Base-by-base conservation (phyloP, 2,888 invertebrate species). In the Carcina quercana region DNA sequence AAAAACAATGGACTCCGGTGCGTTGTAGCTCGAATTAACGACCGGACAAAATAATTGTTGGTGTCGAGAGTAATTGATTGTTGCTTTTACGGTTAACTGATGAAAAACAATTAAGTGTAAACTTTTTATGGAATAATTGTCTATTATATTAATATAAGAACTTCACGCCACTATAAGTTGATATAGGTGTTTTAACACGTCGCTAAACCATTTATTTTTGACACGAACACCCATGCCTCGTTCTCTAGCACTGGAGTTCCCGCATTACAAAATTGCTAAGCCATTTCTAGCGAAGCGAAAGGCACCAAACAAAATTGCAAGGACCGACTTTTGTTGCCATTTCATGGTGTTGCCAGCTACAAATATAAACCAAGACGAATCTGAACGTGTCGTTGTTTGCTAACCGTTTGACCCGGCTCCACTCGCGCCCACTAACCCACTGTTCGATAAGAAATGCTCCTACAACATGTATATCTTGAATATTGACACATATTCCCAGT, bases 391-490 rank as follows among this genome's bases (percentile, higher is more conserved):
- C n/a, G 53, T 49, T 68, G 64, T 76, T 79, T 75, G 64, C 75
- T 74, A 71, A 74, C 64, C 72, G 60, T 79, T 78, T 74, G 74
- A 78, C 76, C 75, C 53, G 74, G 46, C 73, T 68, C 53, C 63
- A 54, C 70, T 67, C 55, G 71, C 66, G 54, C 73, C 75, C 65
- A 79, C 76, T 82, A 74, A 82, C 82, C 79, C 59, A 80, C 68
- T 76, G 64, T 55, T 52, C 61, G 60, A 66, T 60, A 64, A 67
- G 62, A 71, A 65, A 64, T n/a, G n/a, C 54, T 13, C 34, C 30
- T 25, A 25, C 35, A 28, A 21, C 25, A 21, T 8, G 13, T 14
- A 8, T n/a, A n/a, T 28, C 17, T 13, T 44, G 55, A 42, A 75
- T 50, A 68, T 48, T 71, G 42, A 58, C 50, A 56, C 59, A 53